Percentiles rank a stretch among this genome's conserved stretches.
These are phyloP conservation scores for Odocoileus virginianus DNA, from an alignment of 2,113 vertebrate genomes.

Conservation along the genomic window DNA sequence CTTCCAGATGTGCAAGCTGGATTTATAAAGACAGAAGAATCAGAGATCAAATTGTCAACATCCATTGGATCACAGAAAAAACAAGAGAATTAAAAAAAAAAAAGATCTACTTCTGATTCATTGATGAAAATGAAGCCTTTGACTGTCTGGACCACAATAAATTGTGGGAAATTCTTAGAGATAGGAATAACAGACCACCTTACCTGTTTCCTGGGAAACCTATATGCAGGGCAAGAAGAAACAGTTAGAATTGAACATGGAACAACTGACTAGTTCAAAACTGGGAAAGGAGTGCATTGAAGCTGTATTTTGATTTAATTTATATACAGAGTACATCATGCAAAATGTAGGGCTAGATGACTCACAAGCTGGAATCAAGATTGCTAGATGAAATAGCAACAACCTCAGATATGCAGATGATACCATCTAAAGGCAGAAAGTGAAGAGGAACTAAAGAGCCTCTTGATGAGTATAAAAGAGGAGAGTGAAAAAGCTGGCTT, in stretches of 20 bases:
- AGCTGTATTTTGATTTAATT: background rate
- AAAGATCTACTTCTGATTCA: background rate
- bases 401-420: background rate
- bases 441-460: background rate
- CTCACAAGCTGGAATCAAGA: background rate
- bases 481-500: background rate
- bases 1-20: background rate
- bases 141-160: background rate
- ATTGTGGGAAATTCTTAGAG: background rate
- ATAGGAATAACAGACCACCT: background rate
- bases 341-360: background rate
- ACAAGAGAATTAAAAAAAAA: background rate
- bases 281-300: background rate
- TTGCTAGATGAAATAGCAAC: background rate
- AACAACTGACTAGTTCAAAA: background rate
- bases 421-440: background rate
- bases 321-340: background rate
- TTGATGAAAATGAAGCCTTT: background rate
- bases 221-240: background rate
- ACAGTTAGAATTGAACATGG: background rate
- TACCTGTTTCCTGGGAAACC: background rate
- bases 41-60: background rate
- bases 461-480: background rate
- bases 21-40: background rate
- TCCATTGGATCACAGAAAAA: background rate